Evolutionary conservation across 2,113 vertebrate species (phyloP), one percentile per base, ranked within the genome.

Genomic region (Romanogobio albipinnatus): DNA sequence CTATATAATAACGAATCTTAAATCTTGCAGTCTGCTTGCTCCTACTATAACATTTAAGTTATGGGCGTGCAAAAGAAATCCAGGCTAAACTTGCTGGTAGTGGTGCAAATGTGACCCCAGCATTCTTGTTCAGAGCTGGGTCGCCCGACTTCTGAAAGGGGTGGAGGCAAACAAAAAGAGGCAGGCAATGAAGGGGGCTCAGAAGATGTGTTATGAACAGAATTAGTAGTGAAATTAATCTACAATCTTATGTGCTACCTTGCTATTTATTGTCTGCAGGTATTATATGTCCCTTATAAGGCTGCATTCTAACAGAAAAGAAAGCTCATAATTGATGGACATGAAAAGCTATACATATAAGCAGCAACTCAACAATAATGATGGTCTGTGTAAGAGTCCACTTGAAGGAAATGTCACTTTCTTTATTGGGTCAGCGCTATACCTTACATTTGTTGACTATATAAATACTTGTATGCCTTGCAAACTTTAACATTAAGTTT

Each of bases 91-190:
- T 26, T 79, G 76, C 56, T 36, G 56, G 47, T 62, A 64, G 47
- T 51, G 77, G 4, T n/a, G 45, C 62, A 79, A 56, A 83, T 73
- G 83, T 33, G 80, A 62, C 33, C 75, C 82, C 39, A 51, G 24
- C 64, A 78, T 70, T 49, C 61, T 51, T 68, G 70, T 24, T 74
- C 19, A 39, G 68, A 43, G 56, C 19, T 22, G 33, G 79, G 51
- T 51, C 47, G 56, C 9, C 47, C 64, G 17, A 43, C 49, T 43
- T 29, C 19, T 43, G 17, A 49, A 33, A 74, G 45, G 19, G 33
- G 87, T 66, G 14, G 68, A 43, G 2, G 51, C 43, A 59, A 14
- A 76, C 17, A 76, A 39, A 39, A 4, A n/a, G 26, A 29, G 45
- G 29, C 26, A 26, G 49, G 15, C 5, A 33, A 36, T 49, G 26